Evolutionary conservation across 2,797 vertebrate genomes (phyloP).

Genomic region (Kryptopterus vitreolus): DNA sequence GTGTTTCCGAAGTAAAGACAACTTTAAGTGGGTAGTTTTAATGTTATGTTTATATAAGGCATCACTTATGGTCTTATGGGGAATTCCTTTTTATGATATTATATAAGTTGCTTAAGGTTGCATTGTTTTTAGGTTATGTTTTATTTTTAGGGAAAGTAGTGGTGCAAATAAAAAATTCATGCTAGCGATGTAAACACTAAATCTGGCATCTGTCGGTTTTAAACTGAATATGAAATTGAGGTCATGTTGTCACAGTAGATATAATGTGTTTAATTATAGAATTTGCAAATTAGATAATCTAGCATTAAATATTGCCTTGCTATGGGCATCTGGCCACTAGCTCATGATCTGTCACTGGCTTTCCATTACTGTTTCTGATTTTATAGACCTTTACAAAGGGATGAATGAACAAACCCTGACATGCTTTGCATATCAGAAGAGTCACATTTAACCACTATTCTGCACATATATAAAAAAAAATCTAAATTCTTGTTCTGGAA

Average conservation of each 20-base stretch:
- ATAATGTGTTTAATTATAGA: neutral
- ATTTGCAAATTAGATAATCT: neutral
- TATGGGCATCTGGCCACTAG: neutral
- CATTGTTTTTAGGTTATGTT: neutral
- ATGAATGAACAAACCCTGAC: constrained; percentile 34
- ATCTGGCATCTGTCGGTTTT: neutral
- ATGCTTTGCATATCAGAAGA: constrained; percentile 49
- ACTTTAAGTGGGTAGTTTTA: no score
- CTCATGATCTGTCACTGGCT: neutral
- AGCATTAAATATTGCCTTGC: no score
- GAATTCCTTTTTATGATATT: neutral
- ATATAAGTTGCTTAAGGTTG: no score
- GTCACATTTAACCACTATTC: constrained; percentile 34
- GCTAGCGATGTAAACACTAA: neutral
- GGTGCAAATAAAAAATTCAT: neutral
- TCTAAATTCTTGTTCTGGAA: constrained; percentile 58
- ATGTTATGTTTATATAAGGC: no score
- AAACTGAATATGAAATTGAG: neutral
- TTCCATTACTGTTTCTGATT: neutral
- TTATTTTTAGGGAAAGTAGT: neutral
- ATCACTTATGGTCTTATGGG: neutral
- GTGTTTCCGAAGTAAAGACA: no score
- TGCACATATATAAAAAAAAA: constrained; percentile 34
- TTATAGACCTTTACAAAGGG: constrained; percentile 45
- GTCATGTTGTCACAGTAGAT: neutral